A percentile compares a stretch with the other conserved stretches of the same genome.
Evolutionary conservation across 2,888 invertebrate species (phyloP).

Genomic region (Caenorhabditis sp.): DNA sequence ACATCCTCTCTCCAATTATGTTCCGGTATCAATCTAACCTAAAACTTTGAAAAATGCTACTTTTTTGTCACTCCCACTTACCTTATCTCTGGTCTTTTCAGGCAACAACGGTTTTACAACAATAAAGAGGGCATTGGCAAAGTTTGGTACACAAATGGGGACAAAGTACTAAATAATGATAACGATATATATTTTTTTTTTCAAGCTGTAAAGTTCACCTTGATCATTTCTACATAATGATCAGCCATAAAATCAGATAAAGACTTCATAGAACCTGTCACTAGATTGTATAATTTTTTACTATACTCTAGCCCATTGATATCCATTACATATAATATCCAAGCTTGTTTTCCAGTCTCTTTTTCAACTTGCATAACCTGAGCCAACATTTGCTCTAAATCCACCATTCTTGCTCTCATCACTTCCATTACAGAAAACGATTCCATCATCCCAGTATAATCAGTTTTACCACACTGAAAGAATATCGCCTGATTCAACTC

Average conservation of each 20-base stretch:
- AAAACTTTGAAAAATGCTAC: neutral
- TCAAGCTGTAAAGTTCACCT: conserved; percentile 23
- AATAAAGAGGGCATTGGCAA: conserved; percentile 58
- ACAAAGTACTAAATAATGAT: conserved; percentile 51
- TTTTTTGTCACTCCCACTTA: conserved; percentile 10
- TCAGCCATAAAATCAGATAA: conserved; percentile 68
- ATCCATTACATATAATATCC: conserved; percentile 66
- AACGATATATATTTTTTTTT: neutral
- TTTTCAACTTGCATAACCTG: conserved; percentile 61
- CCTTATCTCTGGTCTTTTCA: conserved; percentile 64
- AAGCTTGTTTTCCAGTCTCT: conserved; percentile 66
- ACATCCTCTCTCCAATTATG: conserved; percentile 59
- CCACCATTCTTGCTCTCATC: conserved; percentile 60
- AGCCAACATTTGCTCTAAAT: conserved; percentile 63
- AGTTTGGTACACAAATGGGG: conserved; percentile 63
- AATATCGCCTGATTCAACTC: neutral
- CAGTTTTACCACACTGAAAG: conserved; percentile 59
- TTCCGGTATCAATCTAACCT: conserved; percentile 47
- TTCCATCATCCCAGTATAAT: conserved; percentile 64
- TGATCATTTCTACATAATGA: conserved; percentile 68
- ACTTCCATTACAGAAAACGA: conserved; percentile 58
- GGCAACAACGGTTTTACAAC: conserved; percentile 64
- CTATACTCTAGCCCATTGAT: conserved; percentile 61
- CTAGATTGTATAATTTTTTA: conserved; percentile 58
- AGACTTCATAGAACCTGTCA: conserved; percentile 60